phyloP scores from a whole-genome alignment of 2,797 vertebrate genomes.

The Nannoperca obscura region DNA sequence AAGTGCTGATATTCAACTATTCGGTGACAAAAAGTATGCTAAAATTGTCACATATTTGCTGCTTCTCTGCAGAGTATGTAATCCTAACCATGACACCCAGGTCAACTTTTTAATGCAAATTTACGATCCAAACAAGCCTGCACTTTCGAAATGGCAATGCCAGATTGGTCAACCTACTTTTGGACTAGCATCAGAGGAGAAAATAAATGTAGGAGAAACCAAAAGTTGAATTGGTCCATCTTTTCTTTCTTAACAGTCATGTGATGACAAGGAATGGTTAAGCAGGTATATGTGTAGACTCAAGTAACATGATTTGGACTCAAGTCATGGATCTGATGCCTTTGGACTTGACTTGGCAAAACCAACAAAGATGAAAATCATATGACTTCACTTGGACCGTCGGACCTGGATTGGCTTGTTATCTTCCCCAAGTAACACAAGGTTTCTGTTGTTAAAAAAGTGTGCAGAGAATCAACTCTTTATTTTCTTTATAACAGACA shows the following conservation, averaged over 20 bases:
- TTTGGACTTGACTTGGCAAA: conserved; percentile 17
- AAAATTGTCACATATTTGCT: not conserved
- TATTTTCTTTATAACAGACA: not conserved
- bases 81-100: not conserved
- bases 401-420: conserved; percentile 31
- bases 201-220: not conserved
- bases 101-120: not conserved
- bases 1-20: not conserved
- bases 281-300: not conserved
- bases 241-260: not conserved
- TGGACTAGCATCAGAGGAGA: conserved; percentile 1
- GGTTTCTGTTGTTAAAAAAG: not conserved
- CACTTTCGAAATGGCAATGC: not conserved
- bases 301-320: conserved; percentile 8
- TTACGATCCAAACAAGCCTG: not conserved
- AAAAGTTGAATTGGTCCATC: not conserved
- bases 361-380: not conserved
- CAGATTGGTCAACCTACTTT: not conserved
- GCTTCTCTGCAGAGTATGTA: not conserved
- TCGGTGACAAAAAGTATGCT: not conserved
- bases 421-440: not conserved
- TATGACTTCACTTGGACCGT: conserved; percentile 1
- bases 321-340: conserved; percentile 11
- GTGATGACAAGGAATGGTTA: not conserved
- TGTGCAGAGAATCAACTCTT: not conserved